These are phyloP conservation scores for Caracal caracal DNA, from an alignment of 2,113 vertebrate genomes.

Conservation along the genomic window DNA sequence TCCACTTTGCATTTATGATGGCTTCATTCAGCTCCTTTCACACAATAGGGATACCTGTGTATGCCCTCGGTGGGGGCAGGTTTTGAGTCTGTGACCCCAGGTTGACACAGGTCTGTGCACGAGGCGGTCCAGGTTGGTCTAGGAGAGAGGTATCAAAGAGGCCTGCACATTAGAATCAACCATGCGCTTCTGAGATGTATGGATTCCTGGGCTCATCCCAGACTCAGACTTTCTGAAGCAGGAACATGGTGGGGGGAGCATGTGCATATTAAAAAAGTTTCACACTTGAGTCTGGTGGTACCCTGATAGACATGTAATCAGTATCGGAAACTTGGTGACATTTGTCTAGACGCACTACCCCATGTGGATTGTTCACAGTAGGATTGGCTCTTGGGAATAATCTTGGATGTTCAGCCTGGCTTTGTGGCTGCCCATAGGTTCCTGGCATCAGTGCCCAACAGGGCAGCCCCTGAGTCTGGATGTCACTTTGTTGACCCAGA, in stretches of 20 bases:
- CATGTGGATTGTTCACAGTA: accelerated
- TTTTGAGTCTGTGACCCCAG: background rate
- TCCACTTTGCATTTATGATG: background rate
- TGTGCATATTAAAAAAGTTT: background rate
- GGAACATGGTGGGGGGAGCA: background rate
- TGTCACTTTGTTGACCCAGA: background rate
- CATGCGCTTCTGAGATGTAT: background rate
- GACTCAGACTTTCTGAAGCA: background rate
- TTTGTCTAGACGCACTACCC: background rate
- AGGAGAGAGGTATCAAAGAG: background rate
- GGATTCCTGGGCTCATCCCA: background rate
- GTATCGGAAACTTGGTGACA: background rate
- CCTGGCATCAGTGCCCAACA: background rate
- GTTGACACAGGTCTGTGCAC: background rate
- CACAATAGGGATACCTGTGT: accelerated
- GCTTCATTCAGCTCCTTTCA: background rate
- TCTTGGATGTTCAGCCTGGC: background rate
- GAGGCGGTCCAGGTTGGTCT: background rate
- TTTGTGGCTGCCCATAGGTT: background rate
- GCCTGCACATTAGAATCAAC: background rate
- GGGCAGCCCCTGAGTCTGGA: background rate
- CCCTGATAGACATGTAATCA: background rate
- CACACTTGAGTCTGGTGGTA: background rate
- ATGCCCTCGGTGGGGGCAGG: background rate
- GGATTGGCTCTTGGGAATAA: background rate